A percentile compares a stretch with the other conserved stretches of the same genome.
Evolutionary conservation across 2,888 invertebrate species (phyloP).

Genomic region (Acrobasis repandana): DNA sequence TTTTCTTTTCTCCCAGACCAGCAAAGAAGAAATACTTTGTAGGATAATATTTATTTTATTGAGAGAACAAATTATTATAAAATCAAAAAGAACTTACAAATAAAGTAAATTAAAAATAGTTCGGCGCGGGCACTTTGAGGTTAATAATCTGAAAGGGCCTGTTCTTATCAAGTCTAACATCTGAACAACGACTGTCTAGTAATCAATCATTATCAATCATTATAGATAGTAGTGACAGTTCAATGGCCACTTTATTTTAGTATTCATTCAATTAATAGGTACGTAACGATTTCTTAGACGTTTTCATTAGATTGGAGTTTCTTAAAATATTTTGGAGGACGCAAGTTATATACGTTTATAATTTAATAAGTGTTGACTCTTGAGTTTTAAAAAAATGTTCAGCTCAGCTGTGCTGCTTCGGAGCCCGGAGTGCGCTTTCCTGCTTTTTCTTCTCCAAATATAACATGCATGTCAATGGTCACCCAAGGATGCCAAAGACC

Average conservation of each 20-base stretch:
- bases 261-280: background rate
- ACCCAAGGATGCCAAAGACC: too few species aligned
- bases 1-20: too few species aligned
- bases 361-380: too few species aligned
- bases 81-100: background rate
- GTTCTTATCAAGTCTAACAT: conserved; percentile 1
- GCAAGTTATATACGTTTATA: too few species aligned
- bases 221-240: background rate
- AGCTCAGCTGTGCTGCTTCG: too few species aligned
- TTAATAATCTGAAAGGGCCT: background rate
- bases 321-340: background rate
- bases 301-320: background rate
- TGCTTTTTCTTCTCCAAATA: too few species aligned
- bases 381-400: too few species aligned
- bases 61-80: too few species aligned
- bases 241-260: conserved; percentile 1
- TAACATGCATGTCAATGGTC: too few species aligned
- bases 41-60: background rate
- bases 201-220: conserved; percentile 3
- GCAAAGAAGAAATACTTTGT: too few species aligned
- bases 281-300: background rate
- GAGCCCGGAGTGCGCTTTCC: too few species aligned
- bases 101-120: too few species aligned
- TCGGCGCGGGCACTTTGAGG: conserved; percentile 6
- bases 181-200: conserved; percentile 1